A percentile compares a stretch with the other conserved stretches of the same genome.
These are phyloP conservation scores for Apamea monoglypha DNA, from an alignment of 2,888 invertebrate species.

Conservation along the genomic window DNA sequence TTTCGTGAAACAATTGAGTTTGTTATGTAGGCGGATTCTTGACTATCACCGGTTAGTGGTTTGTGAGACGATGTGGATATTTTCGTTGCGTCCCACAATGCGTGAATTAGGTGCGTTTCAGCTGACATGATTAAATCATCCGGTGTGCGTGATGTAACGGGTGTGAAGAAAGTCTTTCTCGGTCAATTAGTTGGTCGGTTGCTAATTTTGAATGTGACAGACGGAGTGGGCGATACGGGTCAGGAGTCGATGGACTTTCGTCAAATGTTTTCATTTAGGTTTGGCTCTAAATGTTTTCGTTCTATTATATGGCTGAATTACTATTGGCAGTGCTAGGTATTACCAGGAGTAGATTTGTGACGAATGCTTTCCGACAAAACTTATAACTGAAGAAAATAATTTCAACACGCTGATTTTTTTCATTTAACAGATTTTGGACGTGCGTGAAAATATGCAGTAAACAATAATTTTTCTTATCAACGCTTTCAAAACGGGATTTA, in stretches of 20 bases:
- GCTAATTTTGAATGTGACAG: slow-evolving; percentile 60
- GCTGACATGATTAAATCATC: slow-evolving; percentile 84
- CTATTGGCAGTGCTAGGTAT: background rate
- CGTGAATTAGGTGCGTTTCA: slow-evolving; percentile 69
- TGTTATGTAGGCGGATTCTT: slow-evolving; percentile 85
- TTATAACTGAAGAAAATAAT: background rate
- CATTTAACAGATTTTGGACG: background rate
- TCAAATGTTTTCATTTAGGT: slow-evolving; percentile 44
- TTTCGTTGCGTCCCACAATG: slow-evolving; percentile 76
- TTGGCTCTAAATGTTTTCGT: slow-evolving; percentile 18
- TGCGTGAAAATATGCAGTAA: too few relatives aligned
- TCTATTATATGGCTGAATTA: slow-evolving; percentile 7
- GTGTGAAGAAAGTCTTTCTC: slow-evolving; percentile 66
- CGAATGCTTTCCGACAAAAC: background rate
- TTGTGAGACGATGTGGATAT: slow-evolving; percentile 77
- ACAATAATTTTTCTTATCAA: background rate
- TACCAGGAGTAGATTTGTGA: background rate
- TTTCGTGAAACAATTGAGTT: slow-evolving; percentile 85
- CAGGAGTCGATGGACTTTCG: slow-evolving; percentile 48
- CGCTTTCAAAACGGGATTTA: background rate
- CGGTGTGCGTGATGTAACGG: slow-evolving; percentile 68
- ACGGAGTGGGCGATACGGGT: slow-evolving; percentile 60
- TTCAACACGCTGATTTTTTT: background rate
- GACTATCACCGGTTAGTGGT: slow-evolving; percentile 71
- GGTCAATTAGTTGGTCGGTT: slow-evolving; percentile 59